Evolutionary conservation across 2,888 invertebrate species (phyloP), one percentile per base, ranked within the genome.

Genomic region (Desoria tigrina): DNA sequence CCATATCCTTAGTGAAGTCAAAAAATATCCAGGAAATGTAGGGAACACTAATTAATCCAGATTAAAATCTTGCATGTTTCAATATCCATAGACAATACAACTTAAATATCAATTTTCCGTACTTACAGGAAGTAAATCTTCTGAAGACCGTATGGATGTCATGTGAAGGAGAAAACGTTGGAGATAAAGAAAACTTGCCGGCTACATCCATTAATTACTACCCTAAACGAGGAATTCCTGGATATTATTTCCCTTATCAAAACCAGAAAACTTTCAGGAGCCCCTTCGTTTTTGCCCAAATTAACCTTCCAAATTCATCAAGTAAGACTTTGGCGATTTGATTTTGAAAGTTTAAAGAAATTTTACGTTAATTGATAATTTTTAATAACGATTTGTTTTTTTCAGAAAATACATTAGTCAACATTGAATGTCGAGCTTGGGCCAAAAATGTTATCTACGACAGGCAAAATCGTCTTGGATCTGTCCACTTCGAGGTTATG

Each of bases 231-330:
- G 56, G 56, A 49, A 63, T 63, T 28, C 62, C 62, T 39, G 45
- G 56, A 2, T 63, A 56, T 28, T 63, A 56, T 24, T 63, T 63
- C 32, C 62, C 62, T 2, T 63, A 56, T 23, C 16, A n/a, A 16
- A 63, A 63, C 23, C 62, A 63, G 23, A 55, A 49, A 6, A 32
- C 54, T 18, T 63, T 56, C 37, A 63, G 24, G 27, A 56, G 56
- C 23, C 62, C 62, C 9, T 84, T 94, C 74, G 90, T 94, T 71
- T 92, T 93, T 78, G 90, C 94, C 75, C 88, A 90, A 81, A 92
- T 94, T 79, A 89, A 90, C 81, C 86, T 85, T 79, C 90, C 90
- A 63, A 86, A 85, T 14, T 27, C 45, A 86, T 85, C 85, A 81
- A 86, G 90, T 90, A 81, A 87, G 89, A 84, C 73, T 39, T 2